phyloP scores from a whole-genome alignment of 2,888 invertebrate species.

The Acutogordius australiensis region DNA sequence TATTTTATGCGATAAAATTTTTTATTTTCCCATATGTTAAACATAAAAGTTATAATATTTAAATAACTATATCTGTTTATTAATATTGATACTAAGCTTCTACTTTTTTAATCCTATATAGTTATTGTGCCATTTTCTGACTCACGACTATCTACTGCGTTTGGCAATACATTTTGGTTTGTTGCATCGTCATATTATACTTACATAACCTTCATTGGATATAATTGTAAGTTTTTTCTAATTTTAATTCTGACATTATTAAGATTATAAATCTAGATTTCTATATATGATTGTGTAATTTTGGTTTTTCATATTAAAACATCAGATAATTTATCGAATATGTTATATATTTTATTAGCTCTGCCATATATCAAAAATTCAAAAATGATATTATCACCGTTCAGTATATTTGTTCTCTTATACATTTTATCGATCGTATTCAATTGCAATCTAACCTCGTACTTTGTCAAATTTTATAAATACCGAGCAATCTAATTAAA shows the following conservation, averaged over 20 bases:
- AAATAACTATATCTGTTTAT: background rate
- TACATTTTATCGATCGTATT: slow-evolving; percentile 46
- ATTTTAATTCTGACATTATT: background rate
- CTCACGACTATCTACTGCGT: slow-evolving; percentile 15
- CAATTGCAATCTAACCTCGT: slow-evolving; percentile 51
- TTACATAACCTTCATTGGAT: slow-evolving; percentile 85
- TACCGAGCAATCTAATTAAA: too few relatives aligned
- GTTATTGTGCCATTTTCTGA: background rate
- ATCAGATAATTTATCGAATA: too few relatives aligned
- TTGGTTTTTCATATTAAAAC: slow-evolving; percentile 5
- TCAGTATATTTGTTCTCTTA: slow-evolving; percentile 43
- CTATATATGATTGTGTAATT: slow-evolving; percentile 10
- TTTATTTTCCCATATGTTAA: too few relatives aligned
- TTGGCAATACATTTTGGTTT: slow-evolving; percentile 77
- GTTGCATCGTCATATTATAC: slow-evolving; percentile 62
- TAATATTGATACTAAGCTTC: too few relatives aligned
- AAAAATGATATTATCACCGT: slow-evolving; percentile 47
- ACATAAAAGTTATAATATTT: slow-evolving; percentile 12
- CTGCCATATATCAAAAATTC: slow-evolving; percentile 57
- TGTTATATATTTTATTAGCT: slow-evolving; percentile 35
- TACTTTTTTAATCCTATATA: too few relatives aligned
- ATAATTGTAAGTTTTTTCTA: slow-evolving; percentile 38
- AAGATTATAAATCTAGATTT: too few relatives aligned
- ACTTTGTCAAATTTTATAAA: slow-evolving; percentile 51
- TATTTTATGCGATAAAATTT: background rate